Percentiles rank a stretch among this genome's conserved stretches.
Evolutionary conservation across 1,140 invertebrate genomes (phyloP).

Genomic region (Cecropterus lyciades): DNA sequence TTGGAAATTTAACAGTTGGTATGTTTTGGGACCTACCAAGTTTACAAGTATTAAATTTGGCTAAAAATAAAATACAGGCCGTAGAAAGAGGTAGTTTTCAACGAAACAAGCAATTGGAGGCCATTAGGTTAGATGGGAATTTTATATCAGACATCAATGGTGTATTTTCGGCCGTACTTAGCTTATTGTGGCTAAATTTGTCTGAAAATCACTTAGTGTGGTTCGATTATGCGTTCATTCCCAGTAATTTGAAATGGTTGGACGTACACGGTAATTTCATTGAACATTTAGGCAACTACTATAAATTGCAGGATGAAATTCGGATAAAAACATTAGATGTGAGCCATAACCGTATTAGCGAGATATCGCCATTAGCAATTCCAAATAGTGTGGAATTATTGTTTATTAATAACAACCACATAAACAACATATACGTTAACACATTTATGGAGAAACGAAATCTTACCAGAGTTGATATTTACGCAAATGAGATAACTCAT

Average conservation of each 20-base stretch:
- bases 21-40: constrained; percentile 94
- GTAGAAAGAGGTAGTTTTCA: constrained; percentile 93
- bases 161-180: constrained; percentile 91
- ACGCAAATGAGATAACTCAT: constrained; percentile 93
- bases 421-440: constrained; percentile 91
- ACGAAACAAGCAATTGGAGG: constrained; percentile 91
- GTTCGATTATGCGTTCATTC: constrained; percentile 96
- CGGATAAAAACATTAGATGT: constrained; percentile 93
- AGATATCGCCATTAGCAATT: constrained; percentile 91
- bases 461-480: constrained; percentile 94
- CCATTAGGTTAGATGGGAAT: constrained; percentile 94
- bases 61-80: constrained; percentile 93
- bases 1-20: constrained; percentile 92
- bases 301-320: constrained; percentile 91
- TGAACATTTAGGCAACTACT: constrained; percentile 93
- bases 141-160: constrained; percentile 94
- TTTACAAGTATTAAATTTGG: constrained; percentile 93
- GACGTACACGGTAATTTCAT: constrained; percentile 95
- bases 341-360: constrained; percentile 93
- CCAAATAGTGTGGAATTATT: constrained; percentile 94
- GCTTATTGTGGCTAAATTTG: constrained; percentile 93
- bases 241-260: constrained; percentile 94
- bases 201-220: constrained; percentile 95
- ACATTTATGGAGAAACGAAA: constrained; percentile 94
- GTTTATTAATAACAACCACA: constrained; percentile 95